These are phyloP conservation scores for Eupithecia vulgata DNA, from an alignment of 2,888 invertebrate species.

Conservation along the genomic window DNA sequence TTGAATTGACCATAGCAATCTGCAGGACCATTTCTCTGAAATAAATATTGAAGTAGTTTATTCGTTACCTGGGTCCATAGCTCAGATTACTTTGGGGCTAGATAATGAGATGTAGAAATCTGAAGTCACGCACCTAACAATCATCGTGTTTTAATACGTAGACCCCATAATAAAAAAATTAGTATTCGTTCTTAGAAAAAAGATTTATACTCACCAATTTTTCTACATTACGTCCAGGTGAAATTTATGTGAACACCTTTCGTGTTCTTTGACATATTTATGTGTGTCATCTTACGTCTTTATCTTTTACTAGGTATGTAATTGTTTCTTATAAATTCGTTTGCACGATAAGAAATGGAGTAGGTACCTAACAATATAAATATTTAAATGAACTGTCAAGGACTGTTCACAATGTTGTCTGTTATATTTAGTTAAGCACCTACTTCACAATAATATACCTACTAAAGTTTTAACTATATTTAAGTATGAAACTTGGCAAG, in stretches of 20 bases:
- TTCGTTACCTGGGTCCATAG: not conserved
- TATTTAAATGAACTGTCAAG: not conserved
- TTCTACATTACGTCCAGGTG: not conserved
- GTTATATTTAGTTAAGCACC: not conserved
- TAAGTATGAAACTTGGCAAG: not conserved
- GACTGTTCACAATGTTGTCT: not conserved
- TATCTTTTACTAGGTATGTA: not conserved
- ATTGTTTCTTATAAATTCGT: not conserved
- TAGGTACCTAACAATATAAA: not conserved
- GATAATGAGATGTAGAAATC: not conserved
- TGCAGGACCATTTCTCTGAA: not conserved
- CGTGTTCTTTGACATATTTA: not conserved
- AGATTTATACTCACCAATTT: not conserved
- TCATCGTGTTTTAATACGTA: not conserved
- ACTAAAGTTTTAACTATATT: not conserved
- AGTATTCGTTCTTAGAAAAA: not conserved
- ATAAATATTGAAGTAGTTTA: not conserved
- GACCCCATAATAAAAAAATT: not conserved
- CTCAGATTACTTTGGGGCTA: not conserved
- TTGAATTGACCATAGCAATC: not conserved
- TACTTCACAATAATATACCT: not conserved
- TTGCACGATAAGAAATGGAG: conserved; percentile 1
- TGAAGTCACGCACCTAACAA: not conserved
- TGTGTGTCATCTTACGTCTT: not conserved
- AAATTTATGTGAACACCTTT: not conserved